Evolutionary conservation across 1,140 invertebrate genomes (phyloP).

Genomic region (Polypedilum pembai): DNA sequence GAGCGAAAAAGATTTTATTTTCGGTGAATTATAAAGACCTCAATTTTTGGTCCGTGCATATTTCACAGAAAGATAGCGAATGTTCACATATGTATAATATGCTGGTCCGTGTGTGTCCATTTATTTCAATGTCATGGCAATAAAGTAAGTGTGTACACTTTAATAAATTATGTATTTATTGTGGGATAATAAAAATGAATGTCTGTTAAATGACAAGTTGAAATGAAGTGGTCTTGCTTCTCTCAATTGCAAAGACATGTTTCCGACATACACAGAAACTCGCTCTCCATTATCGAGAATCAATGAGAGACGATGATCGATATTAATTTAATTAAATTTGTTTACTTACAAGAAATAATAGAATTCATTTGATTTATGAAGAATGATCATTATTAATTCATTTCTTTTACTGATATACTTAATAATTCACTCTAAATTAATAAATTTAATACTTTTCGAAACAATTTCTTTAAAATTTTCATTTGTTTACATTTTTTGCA

Average conservation of each 20-base stretch:
- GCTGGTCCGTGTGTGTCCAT: neutral
- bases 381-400: no score
- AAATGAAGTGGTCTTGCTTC: neutral
- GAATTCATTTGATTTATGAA: no score
- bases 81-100: neutral
- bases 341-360: neutral
- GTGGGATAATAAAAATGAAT: no score
- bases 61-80: neutral
- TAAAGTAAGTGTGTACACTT: neutral
- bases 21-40: conserved; percentile 15
- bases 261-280: neutral
- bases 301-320: neutral
- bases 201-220: neutral
- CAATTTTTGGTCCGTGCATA: neutral
- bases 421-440: no score
- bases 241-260: neutral
- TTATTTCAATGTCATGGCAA: neutral
- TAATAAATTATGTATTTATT: neutral
- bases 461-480: no score
- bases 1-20: neutral
- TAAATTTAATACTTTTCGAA: no score
- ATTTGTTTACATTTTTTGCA: no score
- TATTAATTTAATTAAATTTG: conserved; percentile 20
- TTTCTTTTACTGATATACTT: no score
- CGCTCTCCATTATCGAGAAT: neutral